phyloP scores from a whole-genome alignment of 1,140 invertebrate species.

The Euura lappo region DNA sequence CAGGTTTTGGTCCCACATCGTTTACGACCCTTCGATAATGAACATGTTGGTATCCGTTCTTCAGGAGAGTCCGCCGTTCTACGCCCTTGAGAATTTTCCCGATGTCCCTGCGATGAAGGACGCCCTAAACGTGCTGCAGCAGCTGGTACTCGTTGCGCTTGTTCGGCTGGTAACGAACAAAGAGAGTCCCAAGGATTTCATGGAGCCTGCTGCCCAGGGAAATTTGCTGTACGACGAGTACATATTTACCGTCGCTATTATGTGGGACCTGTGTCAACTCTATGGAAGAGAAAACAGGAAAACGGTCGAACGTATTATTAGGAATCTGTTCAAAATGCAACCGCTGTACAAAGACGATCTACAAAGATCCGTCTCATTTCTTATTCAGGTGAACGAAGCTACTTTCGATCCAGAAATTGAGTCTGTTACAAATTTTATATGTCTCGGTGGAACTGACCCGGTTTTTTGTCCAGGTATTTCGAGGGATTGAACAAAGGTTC shows the following conservation, averaged over 20 bases:
- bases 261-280: conserved; percentile 78
- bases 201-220: conserved; percentile 69
- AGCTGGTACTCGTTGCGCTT: conserved; percentile 71
- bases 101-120: conserved; percentile 54
- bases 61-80: conserved; percentile 74
- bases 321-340: conserved; percentile 72
- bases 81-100: conserved; percentile 61
- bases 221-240: conserved; percentile 80
- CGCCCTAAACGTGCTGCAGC: conserved; percentile 63
- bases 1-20: conserved; percentile 84
- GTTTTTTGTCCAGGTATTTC: conserved; percentile 23
- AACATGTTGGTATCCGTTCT: conserved; percentile 74
- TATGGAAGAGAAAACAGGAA: conserved; percentile 73
- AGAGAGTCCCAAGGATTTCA: conserved; percentile 72
- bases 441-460: background rate
- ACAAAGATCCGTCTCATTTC: conserved; percentile 62
- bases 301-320: conserved; percentile 69
- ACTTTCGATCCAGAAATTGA: background rate
- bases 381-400: conserved; percentile 45
- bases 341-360: conserved; percentile 76
- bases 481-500: conserved; percentile 32
- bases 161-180: conserved; percentile 76
- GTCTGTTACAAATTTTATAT: background rate
- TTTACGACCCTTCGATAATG: conserved; percentile 72
- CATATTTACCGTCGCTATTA: conserved; percentile 80